These are phyloP conservation scores for Lysandra bellargus DNA, from an alignment of 2,888 invertebrate genomes.

Conservation along the genomic window DNA sequence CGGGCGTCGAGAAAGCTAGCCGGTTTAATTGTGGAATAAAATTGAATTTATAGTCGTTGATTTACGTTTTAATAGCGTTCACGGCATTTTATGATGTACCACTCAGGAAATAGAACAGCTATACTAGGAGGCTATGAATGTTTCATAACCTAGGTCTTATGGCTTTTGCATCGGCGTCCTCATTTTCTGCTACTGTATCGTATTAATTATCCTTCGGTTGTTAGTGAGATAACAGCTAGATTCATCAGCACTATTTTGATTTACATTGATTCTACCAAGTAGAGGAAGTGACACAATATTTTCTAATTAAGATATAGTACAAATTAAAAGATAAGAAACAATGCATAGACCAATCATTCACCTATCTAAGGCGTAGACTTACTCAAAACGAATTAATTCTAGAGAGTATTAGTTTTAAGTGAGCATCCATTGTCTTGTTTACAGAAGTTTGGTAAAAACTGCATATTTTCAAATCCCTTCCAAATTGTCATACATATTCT, in stretches of 20 bases:
- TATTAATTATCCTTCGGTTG: background rate
- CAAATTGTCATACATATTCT: background rate
- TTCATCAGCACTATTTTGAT: background rate
- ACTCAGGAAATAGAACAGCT: slow-evolving; percentile 42
- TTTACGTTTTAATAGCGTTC: slow-evolving; percentile 64
- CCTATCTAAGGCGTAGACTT: too few species aligned
- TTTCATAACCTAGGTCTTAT: background rate
- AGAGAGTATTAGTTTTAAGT: too few species aligned
- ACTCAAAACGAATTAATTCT: too few species aligned
- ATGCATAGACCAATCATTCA: too few species aligned
- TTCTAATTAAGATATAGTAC: too few species aligned
- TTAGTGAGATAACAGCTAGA: background rate
- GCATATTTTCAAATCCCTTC: background rate
- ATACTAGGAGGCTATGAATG: slow-evolving; percentile 10
- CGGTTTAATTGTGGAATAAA: slow-evolving; percentile 80
- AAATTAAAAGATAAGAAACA: too few species aligned
- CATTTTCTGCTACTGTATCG: background rate
- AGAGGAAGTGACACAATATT: too few species aligned
- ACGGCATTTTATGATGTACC: slow-evolving; percentile 51
- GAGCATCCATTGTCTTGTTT: too few species aligned
- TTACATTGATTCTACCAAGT: background rate
- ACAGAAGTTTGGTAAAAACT: too few species aligned
- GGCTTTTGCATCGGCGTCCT: background rate
- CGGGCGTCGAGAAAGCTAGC: slow-evolving; percentile 71
- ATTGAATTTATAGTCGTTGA: slow-evolving; percentile 76